Evolutionary conservation across 30 jellyfish, hydroid and myxozoan species (phyloP).

Genomic region (Nemopilema nomurai): DNA sequence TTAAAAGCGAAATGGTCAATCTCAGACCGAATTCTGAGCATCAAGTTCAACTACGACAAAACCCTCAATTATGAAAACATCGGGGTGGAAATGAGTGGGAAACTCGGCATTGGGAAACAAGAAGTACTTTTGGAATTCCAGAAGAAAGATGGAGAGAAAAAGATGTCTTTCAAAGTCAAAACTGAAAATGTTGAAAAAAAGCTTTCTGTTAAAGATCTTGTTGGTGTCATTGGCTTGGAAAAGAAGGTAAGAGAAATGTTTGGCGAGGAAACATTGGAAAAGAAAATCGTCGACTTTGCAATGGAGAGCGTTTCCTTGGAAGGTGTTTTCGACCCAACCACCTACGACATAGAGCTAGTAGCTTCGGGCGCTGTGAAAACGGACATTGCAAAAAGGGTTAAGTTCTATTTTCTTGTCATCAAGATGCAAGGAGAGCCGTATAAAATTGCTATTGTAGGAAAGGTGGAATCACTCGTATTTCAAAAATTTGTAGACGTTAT

Average conservation of each 20-base stretch:
- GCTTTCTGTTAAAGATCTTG: conserved; percentile 17
- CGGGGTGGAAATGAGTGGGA: conserved; percentile 14
- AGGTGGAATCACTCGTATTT: conserved; percentile 11
- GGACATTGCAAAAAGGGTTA: conserved; percentile 1
- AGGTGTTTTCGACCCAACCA: conserved; percentile 23
- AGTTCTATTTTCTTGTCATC: conserved; percentile 1
- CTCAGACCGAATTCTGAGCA: conserved; percentile 5
- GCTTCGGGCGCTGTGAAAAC: conserved; percentile 8
- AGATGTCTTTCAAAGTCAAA: background rate
- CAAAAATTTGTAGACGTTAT: conserved; percentile 2
- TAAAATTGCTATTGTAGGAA: conserved; percentile 14
- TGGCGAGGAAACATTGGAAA: conserved; percentile 16
- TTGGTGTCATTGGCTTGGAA: background rate
- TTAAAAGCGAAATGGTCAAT: background rate
- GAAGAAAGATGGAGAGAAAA: conserved; percentile 33
- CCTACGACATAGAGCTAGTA: background rate
- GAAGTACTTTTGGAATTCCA: background rate
- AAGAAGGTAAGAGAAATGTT: conserved; percentile 5
- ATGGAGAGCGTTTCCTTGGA: conserved; percentile 18
- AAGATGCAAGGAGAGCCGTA: conserved; percentile 29
- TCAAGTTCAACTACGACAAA: background rate
- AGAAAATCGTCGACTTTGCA: conserved; percentile 17
- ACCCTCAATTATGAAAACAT: conserved; percentile 1
- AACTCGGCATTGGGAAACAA: conserved; percentile 25
- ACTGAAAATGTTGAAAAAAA: conserved; percentile 3